Base-by-base conservation (phyloP, 2,113 vertebrate genomes). In the Eolophus roseicapilla region DNA sequence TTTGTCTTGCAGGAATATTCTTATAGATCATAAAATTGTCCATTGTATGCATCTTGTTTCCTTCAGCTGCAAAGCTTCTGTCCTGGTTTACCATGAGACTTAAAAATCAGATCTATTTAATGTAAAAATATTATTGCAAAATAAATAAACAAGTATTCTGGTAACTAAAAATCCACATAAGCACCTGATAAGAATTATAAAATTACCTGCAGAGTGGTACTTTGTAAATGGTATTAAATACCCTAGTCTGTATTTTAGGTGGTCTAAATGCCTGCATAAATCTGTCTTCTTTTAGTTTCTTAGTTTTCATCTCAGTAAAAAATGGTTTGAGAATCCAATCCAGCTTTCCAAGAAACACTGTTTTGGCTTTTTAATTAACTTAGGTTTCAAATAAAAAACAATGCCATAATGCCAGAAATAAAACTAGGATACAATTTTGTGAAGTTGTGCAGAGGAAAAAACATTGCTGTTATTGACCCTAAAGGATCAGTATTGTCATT, bases 251-350 rank as follows among this genome's bases (percentile, higher is more conserved):
- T 41, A 41, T 78, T 77, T 77, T 80, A 83, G 28, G 12, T 41
- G 10, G 11, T 16, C 4, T 43, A 90, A 90, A 80, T 33, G 2
- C 6, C 13, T 24, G 6, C 9, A 24, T 55, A 78, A 84, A 71
- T 68, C 46, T 50, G 16, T 49, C 9, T 67, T 83, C 31, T 80
- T 11, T 52, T 41, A 24, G 13, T 59, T 90, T 80, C 13, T 55
- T 47, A 24, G 14, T 59, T 88, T 65, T 47, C 24, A 33, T 21
- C 9, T 70, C 27, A 49, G 11, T 49, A 52, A 78, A 80, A 35
- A 68, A n/a, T n/a, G 0, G 2, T 27, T 41, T 79, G 4, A 4
- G 17, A 46, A 16, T 28, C 21, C 17, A 89, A 59, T n/a, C 4
- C 6, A 63, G 19, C 35, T 75, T 77, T 75, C 35, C 23, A 90